phyloP scores from a whole-genome alignment of 1,140 invertebrate genomes.

The Drosophila ambigua region DNA sequence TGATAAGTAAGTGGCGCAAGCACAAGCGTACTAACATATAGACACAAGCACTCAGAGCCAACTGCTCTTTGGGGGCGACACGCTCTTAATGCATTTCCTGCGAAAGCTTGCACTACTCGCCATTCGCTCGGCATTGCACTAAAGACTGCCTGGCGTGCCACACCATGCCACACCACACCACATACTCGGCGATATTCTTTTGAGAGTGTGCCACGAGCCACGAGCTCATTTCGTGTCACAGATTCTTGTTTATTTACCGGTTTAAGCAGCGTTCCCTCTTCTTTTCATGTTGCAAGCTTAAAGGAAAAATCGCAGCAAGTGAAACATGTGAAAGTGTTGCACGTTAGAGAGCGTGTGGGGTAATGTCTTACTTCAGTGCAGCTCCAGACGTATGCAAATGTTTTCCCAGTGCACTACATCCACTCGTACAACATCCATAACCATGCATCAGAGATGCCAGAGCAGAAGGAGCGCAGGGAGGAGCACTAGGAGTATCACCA shows the following conservation, averaged over 20 bases:
- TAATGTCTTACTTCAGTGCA: slow-evolving; percentile 24
- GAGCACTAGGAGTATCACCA: too few species aligned
- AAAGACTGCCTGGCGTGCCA: slow-evolving; percentile 28
- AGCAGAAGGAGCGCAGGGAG: neutral
- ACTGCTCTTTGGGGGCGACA: slow-evolving; percentile 46
- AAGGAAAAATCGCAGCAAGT: slow-evolving; percentile 30
- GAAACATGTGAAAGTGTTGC: slow-evolving; percentile 9
- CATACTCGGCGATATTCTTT: slow-evolving; percentile 41
- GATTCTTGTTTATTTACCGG: slow-evolving; percentile 67
- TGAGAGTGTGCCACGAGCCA: slow-evolving; percentile 24
- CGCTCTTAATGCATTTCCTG: slow-evolving; percentile 70
- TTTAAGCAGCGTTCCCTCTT: slow-evolving; percentile 37
- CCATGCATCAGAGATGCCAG: slow-evolving; percentile 26
- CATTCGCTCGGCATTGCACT: slow-evolving; percentile 28
- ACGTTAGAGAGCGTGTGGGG: slow-evolving; percentile 1
- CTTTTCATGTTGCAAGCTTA: slow-evolving; percentile 33
- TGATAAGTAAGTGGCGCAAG: slow-evolving; percentile 25
- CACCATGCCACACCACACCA: slow-evolving; percentile 18
- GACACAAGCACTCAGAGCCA: slow-evolving; percentile 15
- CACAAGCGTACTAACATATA: slow-evolving; percentile 2
- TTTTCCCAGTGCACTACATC: too few species aligned
- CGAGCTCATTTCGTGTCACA: slow-evolving; percentile 67
- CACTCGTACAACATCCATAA: slow-evolving; percentile 22
- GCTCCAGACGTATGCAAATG: slow-evolving; percentile 32
- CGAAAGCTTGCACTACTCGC: slow-evolving; percentile 20